phyloP scores from a whole-genome alignment of 1,140 invertebrate species.

The Apis dorsata region DNA sequence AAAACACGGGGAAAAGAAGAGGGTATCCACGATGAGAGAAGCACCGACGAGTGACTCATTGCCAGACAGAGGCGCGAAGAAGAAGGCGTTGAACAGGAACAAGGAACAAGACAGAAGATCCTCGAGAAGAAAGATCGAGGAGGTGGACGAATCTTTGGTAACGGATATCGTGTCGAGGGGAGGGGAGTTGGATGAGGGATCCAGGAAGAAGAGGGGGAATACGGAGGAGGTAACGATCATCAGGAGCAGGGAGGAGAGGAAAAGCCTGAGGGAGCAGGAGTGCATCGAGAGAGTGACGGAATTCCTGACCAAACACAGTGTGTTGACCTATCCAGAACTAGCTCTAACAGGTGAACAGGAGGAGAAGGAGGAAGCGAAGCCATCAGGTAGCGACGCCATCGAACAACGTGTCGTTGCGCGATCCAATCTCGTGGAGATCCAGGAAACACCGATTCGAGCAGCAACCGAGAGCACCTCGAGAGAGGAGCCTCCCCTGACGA shows the following conservation, averaged over 20 bases:
- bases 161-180: too few relatives aligned
- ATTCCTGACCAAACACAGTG: conserved; percentile 59
- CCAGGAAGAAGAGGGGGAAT: neutral
- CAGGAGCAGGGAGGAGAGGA: conserved; percentile 55
- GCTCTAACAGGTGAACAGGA: neutral
- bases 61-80: conserved; percentile 35
- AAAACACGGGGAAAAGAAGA: neutral
- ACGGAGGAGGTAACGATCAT: neutral
- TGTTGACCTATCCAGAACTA: conserved; percentile 10
- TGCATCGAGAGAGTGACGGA: conserved; percentile 67
- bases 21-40: conserved; percentile 27
- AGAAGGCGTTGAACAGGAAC: conserved; percentile 25
- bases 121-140: neutral
- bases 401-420: conserved; percentile 38
- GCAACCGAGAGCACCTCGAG: too few relatives aligned
- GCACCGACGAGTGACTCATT: conserved; percentile 8
- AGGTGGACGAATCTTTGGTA: neutral
- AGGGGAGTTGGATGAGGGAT: neutral
- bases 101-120: neutral
- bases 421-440: conserved; percentile 15
- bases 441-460: neutral
- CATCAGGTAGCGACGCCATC: neutral
- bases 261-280: conserved; percentile 60
- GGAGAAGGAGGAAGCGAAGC: neutral
- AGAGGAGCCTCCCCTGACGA: neutral